Evolutionary conservation across 2,797 vertebrate species (phyloP).

Genomic region (Lepilemur septentrionalis): DNA sequence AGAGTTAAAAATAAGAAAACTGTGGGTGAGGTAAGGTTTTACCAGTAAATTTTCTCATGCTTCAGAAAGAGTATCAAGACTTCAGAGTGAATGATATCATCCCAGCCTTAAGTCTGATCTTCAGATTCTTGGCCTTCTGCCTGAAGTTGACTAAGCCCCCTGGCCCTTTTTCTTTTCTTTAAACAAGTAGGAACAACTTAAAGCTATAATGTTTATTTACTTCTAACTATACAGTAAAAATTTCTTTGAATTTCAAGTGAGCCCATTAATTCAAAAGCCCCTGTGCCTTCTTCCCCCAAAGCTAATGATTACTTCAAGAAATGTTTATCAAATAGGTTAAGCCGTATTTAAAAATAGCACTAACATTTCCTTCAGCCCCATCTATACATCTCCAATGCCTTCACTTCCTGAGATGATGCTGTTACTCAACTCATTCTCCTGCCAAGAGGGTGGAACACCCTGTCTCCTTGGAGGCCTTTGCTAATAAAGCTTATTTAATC

Average conservation of each 20-base stretch:
- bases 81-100: slow-evolving; percentile 82
- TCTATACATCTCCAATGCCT: slow-evolving; percentile 34
- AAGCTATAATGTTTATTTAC: slow-evolving; percentile 72
- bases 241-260: slow-evolving; percentile 50
- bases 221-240: slow-evolving; percentile 64
- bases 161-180: slow-evolving; percentile 78
- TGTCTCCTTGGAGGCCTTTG: slow-evolving; percentile 61
- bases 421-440: slow-evolving; percentile 68
- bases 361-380: slow-evolving; percentile 31
- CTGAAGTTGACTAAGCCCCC: slow-evolving; percentile 81
- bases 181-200: slow-evolving; percentile 75
- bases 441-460: slow-evolving; percentile 73
- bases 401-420: not conserved
- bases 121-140: slow-evolving; percentile 82
- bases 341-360: slow-evolving; percentile 20
- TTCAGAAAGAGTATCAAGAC: slow-evolving; percentile 69
- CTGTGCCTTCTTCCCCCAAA: not conserved
- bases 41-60: slow-evolving; percentile 76
- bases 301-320: slow-evolving; percentile 38
- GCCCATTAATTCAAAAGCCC: slow-evolving; percentile 44
- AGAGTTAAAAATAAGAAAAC: slow-evolving; percentile 64
- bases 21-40: slow-evolving; percentile 71
- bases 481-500: slow-evolving; percentile 75
- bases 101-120: slow-evolving; percentile 81
- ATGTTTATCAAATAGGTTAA: slow-evolving; percentile 29